Conservation (phyloP, 2,113 vertebrate genomes). For the Saguinus midas region DNA sequence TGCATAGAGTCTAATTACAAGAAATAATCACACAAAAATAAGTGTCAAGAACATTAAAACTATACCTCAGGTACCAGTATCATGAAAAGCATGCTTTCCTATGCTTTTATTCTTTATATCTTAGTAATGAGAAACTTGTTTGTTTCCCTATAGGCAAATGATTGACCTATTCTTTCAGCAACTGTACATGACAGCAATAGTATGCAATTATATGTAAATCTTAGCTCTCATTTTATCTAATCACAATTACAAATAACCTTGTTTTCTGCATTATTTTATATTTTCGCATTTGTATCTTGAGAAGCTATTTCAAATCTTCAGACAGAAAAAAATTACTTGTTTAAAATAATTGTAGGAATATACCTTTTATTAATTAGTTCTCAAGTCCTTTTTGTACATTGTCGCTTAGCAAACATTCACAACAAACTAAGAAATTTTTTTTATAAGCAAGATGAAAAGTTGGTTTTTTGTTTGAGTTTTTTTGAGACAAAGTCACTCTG, state of each 20-base stretch:
- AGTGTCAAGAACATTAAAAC: not conserved
- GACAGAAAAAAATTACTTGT: not conserved
- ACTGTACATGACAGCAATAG: not conserved
- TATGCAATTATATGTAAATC: not conserved
- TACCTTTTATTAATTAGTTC: not conserved
- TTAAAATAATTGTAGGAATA: not conserved
- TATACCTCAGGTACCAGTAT: not conserved
- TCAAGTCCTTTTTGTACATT: not conserved
- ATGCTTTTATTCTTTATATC: not conserved
- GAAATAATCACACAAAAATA: not conserved
- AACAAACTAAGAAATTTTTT: slow-evolving; percentile 24
- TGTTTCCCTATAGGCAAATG: not conserved
- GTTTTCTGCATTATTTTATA: not conserved
- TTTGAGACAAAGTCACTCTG: too few species aligned
- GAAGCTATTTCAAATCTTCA: not conserved
- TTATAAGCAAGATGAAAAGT: not conserved
- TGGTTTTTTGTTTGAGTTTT: not conserved
- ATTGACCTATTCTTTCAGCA: not conserved
- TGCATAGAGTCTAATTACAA: not conserved
- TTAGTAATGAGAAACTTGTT: not conserved
- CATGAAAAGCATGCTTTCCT: not conserved
- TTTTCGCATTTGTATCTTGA: not conserved
- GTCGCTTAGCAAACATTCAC: slow-evolving; percentile 28
- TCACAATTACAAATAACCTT: not conserved
- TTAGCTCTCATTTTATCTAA: not conserved